Conservation (phyloP, 2,113 vertebrate species). For the Melanocharis versteri region DNA sequence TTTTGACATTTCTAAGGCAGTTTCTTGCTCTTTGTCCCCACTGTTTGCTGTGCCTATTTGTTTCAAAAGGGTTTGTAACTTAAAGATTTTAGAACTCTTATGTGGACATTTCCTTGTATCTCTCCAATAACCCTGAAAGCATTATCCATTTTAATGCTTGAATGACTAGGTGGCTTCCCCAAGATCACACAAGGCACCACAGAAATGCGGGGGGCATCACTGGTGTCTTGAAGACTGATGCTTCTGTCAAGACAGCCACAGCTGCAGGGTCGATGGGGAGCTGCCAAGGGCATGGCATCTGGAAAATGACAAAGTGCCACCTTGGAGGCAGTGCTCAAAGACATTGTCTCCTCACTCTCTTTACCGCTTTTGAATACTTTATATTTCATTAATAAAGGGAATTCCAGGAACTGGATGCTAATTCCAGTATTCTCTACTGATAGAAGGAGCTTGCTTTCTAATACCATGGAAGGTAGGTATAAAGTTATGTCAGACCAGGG, state of each 20-base stretch:
- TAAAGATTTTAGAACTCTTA: neutral
- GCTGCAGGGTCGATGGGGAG: neutral
- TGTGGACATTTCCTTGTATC: neutral
- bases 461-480: neutral
- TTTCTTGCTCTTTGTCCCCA: neutral
- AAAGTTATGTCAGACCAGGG: neutral
- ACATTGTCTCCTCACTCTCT: neutral
- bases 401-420: neutral
- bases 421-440: neutral
- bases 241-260: neutral
- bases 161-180: neutral
- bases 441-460: neutral
- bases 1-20: neutral
- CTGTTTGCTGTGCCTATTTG: neutral
- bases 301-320: neutral
- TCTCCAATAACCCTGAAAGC: neutral
- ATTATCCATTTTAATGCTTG: neutral
- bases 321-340: neutral
- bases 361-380: neutral
- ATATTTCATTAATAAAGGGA: neutral
- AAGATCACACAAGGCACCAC: neutral
- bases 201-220: neutral
- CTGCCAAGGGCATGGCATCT: neutral
- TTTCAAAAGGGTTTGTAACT: neutral
- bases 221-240: neutral